Evolutionary conservation across 2,797 vertebrate genomes (phyloP).

Genomic region (Trachops cirrhosus): DNA sequence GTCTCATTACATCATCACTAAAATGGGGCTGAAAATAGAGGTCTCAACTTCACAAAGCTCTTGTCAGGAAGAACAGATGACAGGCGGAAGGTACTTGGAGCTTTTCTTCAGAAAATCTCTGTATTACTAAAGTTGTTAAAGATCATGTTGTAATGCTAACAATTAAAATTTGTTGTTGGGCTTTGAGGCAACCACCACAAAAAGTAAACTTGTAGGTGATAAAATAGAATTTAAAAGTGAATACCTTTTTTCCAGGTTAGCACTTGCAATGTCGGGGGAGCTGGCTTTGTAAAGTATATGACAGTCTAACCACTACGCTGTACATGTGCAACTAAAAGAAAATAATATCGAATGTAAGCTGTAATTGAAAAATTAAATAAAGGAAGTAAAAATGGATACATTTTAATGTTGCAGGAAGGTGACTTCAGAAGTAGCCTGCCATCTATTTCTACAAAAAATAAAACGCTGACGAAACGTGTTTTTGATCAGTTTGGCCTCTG

Average conservation of each 20-base stretch:
- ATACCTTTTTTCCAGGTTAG: background rate
- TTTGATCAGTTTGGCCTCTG: background rate
- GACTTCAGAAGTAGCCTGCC: background rate
- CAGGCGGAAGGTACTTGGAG: background rate
- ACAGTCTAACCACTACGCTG: background rate
- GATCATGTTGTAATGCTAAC: background rate
- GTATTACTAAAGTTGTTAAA: background rate
- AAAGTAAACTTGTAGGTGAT: background rate
- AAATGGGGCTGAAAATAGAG: background rate
- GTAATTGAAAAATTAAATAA: background rate
- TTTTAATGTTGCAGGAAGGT: background rate
- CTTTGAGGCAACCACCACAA: background rate
- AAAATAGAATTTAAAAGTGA: background rate
- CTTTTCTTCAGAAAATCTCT: constrained; percentile 1
- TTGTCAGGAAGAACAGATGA: background rate
- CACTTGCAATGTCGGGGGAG: background rate
- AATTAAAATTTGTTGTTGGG: background rate
- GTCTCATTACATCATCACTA: background rate
- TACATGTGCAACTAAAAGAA: background rate
- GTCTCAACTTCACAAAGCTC: background rate
- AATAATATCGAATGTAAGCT: background rate
- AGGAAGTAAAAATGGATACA: background rate
- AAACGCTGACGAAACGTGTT: background rate
- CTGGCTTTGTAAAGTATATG: background rate
- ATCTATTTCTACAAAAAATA: background rate